Evolutionary conservation across 2,797 vertebrate genomes (phyloP).

Genomic region (Margarornis squamiger): DNA sequence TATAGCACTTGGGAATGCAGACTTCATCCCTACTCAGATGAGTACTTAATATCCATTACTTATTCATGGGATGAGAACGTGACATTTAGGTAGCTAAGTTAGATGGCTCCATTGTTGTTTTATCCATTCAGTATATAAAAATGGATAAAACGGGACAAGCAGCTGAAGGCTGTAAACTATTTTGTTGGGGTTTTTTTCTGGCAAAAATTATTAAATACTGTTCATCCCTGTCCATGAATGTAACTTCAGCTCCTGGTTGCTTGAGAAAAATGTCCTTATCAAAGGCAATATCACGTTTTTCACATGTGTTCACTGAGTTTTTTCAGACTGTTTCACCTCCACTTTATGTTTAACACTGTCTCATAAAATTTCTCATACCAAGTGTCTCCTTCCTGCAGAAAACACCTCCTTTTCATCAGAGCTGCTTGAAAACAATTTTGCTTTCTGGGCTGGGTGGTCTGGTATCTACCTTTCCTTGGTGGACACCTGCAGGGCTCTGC

Average conservation of each 20-base stretch:
- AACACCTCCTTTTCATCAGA: not conserved
- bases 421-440: not conserved
- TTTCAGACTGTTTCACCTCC: not conserved
- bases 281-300: not conserved
- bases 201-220: not conserved
- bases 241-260: not conserved
- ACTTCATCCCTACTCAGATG: not conserved
- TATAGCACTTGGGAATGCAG: not conserved
- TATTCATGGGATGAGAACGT: not conserved
- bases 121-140: not conserved
- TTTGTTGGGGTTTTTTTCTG: not conserved
- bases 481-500: not conserved
- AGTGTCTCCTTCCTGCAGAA: not conserved
- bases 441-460: not conserved
- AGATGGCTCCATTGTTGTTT: not conserved
- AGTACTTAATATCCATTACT: not conserved
- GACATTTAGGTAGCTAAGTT: not conserved
- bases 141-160: not conserved
- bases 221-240: not conserved
- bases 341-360: not conserved
- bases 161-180: not conserved
- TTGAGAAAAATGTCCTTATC: not conserved
- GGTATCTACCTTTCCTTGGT: not conserved
- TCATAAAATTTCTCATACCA: not conserved
- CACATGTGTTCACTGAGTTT: not conserved